Evolutionary conservation across 2,888 invertebrate genomes (phyloP), one percentile per base, ranked within the genome.

Genomic region (Clusia tigrina): DNA sequence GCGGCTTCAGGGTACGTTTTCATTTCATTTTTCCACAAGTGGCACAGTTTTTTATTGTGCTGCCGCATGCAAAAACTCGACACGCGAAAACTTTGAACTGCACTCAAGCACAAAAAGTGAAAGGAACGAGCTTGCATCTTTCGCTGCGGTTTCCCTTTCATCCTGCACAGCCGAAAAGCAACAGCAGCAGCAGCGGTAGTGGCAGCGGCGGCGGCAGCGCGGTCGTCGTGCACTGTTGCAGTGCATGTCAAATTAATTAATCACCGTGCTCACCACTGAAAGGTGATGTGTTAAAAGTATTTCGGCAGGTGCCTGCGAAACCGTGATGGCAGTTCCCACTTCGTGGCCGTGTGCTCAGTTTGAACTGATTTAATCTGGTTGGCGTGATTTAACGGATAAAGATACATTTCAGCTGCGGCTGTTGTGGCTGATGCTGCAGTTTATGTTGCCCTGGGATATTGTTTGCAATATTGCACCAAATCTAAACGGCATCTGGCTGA

Each of bases 311-410:
- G 71, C 69, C 67, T 70, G 67, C 72, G 69, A n/a, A n/a, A n/a
- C n/a, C n/a, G n/a, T n/a, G n/a, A 10, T 42, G 42, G 9, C 42
- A n/a, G 42, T 42, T 32, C 12, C n/a, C 32, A 6, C 6, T 32
- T 32, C 6, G 32, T 32, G 6, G 6, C 6, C 32, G 32, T 32
- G 2, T 15, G 42, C 10, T 42, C 15, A 17, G 53, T 53, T 60
- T 70, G 66, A 42, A n/a, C 42, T 42, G 42, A 42, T 42, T 42
- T 10, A 64, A 56, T 56, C 63, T 61, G 66, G 62, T 64, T 60
- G 62, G 51, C 63, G 55, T 69, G 74, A 72, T 72, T 72, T 68
- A 69, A 75, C 77, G 67, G 63, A 68, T 72, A 77, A 73, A 75
- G 59, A 46, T 18, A 46, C 10, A 42, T 42, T 10, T 42, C n/a